A percentile compares a stretch with the other conserved stretches of the same genome.
These are phyloP conservation scores for Orius insidiosus DNA, from an alignment of 1,140 invertebrate genomes.

Conservation along the genomic window DNA sequence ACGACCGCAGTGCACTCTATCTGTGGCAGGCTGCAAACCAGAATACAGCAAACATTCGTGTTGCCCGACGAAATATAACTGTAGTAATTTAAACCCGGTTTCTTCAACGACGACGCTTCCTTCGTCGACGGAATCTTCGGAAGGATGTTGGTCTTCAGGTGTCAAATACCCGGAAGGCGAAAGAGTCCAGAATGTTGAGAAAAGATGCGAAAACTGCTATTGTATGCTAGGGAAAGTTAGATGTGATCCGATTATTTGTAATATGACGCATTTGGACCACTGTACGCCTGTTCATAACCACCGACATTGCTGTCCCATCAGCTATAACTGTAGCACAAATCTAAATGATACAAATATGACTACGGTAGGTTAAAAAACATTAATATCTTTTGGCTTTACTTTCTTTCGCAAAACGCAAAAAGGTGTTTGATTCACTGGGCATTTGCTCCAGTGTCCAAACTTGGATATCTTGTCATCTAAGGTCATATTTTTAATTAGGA, in stretches of 20 bases:
- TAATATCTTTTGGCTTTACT: too few species aligned
- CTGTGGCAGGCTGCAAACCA: slow-evolving; percentile 52
- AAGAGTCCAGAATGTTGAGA: slow-evolving; percentile 41
- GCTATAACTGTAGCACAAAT: slow-evolving; percentile 52
- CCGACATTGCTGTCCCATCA: slow-evolving; percentile 67
- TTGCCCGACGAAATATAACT: slow-evolving; percentile 70
- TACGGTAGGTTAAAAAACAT: too few species aligned
- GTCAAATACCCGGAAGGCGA: slow-evolving; percentile 50
- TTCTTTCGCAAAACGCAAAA: too few species aligned
- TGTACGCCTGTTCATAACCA: slow-evolving; percentile 55
- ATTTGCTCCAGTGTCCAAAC: too few species aligned
- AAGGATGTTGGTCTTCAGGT: slow-evolving; percentile 42
- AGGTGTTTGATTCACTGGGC: too few species aligned
- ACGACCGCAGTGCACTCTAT: slow-evolving; percentile 60
- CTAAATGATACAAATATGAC: not conserved
- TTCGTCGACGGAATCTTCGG: not conserved
- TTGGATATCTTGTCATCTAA: too few species aligned
- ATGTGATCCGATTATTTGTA: slow-evolving; percentile 58
- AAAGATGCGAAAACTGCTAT: slow-evolving; percentile 60
- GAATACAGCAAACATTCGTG: slow-evolving; percentile 52
- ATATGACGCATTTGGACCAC: slow-evolving; percentile 46
- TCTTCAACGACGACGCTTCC: slow-evolving; percentile 3
- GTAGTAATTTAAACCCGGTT: slow-evolving; percentile 28
- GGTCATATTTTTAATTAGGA: not conserved
- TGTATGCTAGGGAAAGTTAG: slow-evolving; percentile 53